Evolutionary conservation across 37 sponge, comb jelly and placozoan genomes (phyloP), one percentile per base, ranked within the genome.

Genomic region (Halichondria panicea): DNA sequence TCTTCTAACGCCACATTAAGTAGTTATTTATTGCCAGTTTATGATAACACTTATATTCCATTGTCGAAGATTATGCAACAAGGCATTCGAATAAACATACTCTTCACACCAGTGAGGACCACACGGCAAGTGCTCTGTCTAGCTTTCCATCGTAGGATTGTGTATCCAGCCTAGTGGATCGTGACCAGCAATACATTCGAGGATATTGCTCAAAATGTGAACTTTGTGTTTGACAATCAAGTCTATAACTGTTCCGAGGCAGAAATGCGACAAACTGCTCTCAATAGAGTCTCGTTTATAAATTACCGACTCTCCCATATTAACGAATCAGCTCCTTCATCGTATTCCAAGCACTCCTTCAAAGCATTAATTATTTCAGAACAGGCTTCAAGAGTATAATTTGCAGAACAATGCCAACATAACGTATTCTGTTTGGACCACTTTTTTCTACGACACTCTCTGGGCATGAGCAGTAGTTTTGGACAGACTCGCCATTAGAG

Each of bases 401-500:
- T n/a, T n/a, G n/a, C n/a, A n/a, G n/a, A n/a, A n/a, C n/a, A n/a
- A n/a, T n/a, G n/a, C n/a, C n/a, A n/a, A n/a, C n/a, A n/a, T n/a
- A n/a, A n/a, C n/a, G n/a, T n/a, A n/a, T n/a, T n/a, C n/a, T 40
- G 42, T 41, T 39, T 55, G 56, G 56, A 27, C 56, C 4, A 2
- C 56, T 27, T 39, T 48, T 9, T 32, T 27, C 35, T 80, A 55
- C 33, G 80, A 80, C 61, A 71, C 46, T 1, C 27, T 80, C 2
- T 80, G 80, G 79, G 33, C 79, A 12, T 35, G 68, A 40, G 68
- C 58, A 22, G 43, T 79, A 13, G 68, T 69, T 11, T 71, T 80
- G 11, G 71, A 80, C 44, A 62, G n/a, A n/a, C n/a, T n/a, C n/a
- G n/a, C n/a, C n/a, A 11, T 34, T 69, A 69, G 4, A 69, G 40